Evolutionary conservation across 92 coral and sea anemone species (phyloP), one percentile per base, ranked within the genome.

Genomic region (Phenganax subtilis): DNA sequence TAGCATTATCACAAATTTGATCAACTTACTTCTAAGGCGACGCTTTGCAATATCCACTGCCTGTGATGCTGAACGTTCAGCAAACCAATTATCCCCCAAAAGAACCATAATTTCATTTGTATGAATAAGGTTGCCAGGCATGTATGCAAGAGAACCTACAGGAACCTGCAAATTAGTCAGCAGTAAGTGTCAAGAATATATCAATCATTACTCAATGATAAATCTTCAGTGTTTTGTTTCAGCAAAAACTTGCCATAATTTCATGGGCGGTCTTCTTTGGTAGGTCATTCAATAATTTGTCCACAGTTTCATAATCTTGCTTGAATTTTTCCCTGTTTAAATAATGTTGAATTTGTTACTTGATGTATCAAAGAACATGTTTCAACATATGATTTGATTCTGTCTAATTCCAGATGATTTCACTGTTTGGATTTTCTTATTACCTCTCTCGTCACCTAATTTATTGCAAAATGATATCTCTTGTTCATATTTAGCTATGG

Each of bases 11-110:
- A 55, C 29, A 75, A 75, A 64, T 74, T 80, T 20, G 25, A 20
- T 20, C 25, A 63, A 58, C 85, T 84, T 83, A 89, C 91, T 86
- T 60, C 87, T 87, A 76, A 88, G 87, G 75, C 98, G 89, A 56
- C 98, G 83, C 58, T 87, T 80, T 55, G 91, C 96, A 62, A 92
- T 90, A 63, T 94, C 96, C 61, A 78, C 70, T 30, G 98, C 98
- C 80, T 94, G 98, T 51, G 89, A 85, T 31, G 97, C 97, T 54
- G 98, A 94, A 44, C 98, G 86, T 77, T 94, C 94, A 8, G 89
- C 98, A 90, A 94, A 94, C 98, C 98, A 94, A 73, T 94, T 94
- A 71, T 94, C 98, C 53, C 98, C 98, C 63, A 94, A 92, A 28
- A 94, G 90, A 55, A 94, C 98, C 74, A 87, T 88, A 47, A 94